phyloP scores from a whole-genome alignment of 2,797 vertebrate genomes.

The Gallirallus australis region DNA sequence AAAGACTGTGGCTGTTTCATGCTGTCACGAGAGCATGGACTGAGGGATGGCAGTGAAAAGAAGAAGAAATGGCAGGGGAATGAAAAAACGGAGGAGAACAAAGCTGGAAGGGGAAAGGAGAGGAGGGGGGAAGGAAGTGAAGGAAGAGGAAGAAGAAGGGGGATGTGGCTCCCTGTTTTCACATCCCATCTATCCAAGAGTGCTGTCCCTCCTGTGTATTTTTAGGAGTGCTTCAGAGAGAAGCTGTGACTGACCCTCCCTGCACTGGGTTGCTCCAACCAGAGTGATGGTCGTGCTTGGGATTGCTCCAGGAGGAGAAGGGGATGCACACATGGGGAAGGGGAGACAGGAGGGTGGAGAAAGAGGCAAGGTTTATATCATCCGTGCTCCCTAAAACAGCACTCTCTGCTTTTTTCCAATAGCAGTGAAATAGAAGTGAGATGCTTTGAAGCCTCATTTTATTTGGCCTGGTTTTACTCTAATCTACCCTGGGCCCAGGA shows the following conservation, averaged over 20 bases:
- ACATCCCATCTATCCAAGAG: not conserved
- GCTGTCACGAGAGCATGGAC: not conserved
- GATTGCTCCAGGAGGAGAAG: not conserved
- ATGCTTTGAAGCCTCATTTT: conserved; percentile 51
- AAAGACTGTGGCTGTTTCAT: not conserved
- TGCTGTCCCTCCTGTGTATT: not conserved
- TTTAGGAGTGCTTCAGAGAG: not conserved
- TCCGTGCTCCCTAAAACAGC: not conserved
- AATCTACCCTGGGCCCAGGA: conserved; percentile 53
- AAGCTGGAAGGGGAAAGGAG: not conserved
- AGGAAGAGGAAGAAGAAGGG: not conserved
- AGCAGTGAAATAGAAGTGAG: conserved; percentile 52
- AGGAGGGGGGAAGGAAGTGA: not conserved
- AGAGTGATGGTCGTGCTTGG: fast-evolving
- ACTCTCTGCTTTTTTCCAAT: not conserved
- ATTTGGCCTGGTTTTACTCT: conserved; percentile 62
- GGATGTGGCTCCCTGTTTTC: not conserved
- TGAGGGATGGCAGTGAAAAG: not conserved
- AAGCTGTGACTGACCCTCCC: not conserved
- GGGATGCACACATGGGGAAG: not conserved
- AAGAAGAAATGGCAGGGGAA: not conserved
- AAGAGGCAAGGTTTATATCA: not conserved
- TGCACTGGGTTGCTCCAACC: not conserved
- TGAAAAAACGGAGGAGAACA: not conserved
- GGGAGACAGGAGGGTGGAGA: not conserved